These are phyloP conservation scores for Campylomormyrus numenius DNA, from an alignment of 2,113 vertebrate species.

Conservation along the genomic window DNA sequence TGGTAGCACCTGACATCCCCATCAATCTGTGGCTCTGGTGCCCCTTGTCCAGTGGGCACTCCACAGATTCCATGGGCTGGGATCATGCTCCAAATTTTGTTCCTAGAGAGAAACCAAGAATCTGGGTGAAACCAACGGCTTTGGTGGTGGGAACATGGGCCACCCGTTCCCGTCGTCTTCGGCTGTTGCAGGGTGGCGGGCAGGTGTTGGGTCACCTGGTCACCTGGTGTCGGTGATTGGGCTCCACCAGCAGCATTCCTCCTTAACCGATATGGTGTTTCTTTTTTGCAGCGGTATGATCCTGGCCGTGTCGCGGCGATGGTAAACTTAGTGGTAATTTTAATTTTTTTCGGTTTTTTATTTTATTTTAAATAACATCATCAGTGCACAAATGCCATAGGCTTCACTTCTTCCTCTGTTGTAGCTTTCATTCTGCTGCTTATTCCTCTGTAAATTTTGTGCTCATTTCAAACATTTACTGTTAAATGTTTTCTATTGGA, in stretches of 20 bases:
- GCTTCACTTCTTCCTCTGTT: slow-evolving; percentile 84
- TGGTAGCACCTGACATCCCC: background rate
- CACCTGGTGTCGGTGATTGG: slow-evolving; percentile 29
- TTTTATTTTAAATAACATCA: slow-evolving; percentile 71
- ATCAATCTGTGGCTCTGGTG: background rate
- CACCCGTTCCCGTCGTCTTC: background rate
- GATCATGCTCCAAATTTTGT: background rate
- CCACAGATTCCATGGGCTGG: background rate
- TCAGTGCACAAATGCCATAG: slow-evolving; percentile 99
- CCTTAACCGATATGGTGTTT: slow-evolving; percentile 99
- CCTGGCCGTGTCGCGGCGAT: slow-evolving; percentile 99
- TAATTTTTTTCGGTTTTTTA: slow-evolving; percentile 67
- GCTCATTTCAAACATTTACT: slow-evolving; percentile 73
- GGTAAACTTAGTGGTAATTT: slow-evolving; percentile 99
- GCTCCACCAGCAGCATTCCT: slow-evolving; percentile 73
- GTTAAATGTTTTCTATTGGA: slow-evolving; percentile 88
- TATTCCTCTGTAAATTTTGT: slow-evolving; percentile 74
- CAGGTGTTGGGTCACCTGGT: background rate
- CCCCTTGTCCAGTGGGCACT: background rate
- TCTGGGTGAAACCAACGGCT: background rate
- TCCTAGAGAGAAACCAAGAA: background rate
- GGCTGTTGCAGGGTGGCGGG: background rate
- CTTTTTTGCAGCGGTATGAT: slow-evolving; percentile 99
- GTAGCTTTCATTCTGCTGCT: slow-evolving; percentile 99
- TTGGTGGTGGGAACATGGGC: background rate